Percentiles rank a stretch among this genome's conserved stretches.
Evolutionary conservation across 2,797 vertebrate genomes (phyloP).

Genomic region (Smutsia gigantea): DNA sequence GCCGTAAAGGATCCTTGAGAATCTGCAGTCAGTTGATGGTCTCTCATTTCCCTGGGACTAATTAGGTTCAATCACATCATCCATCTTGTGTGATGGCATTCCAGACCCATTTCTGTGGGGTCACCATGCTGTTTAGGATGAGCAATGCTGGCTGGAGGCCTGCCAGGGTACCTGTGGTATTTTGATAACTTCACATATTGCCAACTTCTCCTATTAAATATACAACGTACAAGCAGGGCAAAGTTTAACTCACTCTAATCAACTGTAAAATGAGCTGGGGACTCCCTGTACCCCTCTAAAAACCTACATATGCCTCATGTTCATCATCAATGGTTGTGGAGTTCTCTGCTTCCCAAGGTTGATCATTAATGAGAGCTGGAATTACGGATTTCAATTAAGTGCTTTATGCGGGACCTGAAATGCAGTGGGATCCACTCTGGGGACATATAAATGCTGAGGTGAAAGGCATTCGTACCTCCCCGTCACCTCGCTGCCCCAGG

Average conservation of each 20-base stretch:
- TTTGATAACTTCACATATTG: constrained; percentile 81
- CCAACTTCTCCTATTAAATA: constrained; percentile 79
- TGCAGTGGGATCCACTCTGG: constrained; percentile 76
- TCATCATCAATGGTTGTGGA: constrained; percentile 77
- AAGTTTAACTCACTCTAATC: constrained; percentile 87
- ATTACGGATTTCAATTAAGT: constrained; percentile 87
- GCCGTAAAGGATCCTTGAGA: neutral
- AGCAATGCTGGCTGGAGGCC: constrained; percentile 60
- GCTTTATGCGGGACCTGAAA: constrained; percentile 80
- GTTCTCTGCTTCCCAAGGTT: constrained; percentile 81
- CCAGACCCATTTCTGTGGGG: constrained; percentile 54
- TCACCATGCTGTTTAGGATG: constrained; percentile 63
- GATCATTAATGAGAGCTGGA: constrained; percentile 86
- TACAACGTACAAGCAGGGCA: constrained; percentile 80
- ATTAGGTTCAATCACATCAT: constrained; percentile 47
- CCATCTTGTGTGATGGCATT: constrained; percentile 20
- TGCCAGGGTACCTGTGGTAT: constrained; percentile 77
- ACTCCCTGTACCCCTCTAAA: constrained; percentile 74
- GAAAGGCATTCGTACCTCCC: constrained; percentile 47
- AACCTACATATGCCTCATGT: constrained; percentile 65
- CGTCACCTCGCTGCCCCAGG: neutral
- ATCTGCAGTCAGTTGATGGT: neutral
- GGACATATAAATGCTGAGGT: constrained; percentile 84
- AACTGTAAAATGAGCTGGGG: constrained; percentile 83
- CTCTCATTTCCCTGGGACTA: constrained; percentile 23